Conservation (phyloP, 2,113 vertebrate species). For the Hippocampus barbouri region DNA sequence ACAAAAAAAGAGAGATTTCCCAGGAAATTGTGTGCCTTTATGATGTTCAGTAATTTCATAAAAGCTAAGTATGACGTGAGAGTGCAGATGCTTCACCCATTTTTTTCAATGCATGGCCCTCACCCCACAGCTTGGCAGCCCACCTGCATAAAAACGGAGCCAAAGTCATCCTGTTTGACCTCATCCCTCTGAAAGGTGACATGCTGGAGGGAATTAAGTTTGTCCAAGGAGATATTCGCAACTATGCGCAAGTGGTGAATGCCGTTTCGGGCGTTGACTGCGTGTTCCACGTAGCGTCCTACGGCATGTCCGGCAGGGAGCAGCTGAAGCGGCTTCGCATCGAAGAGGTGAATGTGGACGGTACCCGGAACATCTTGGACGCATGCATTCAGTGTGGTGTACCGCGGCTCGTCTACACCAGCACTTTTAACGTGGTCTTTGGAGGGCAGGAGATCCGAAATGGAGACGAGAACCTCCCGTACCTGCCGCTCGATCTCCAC, state of each 20-base stretch:
- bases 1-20: not conserved
- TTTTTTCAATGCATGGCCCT: not conserved
- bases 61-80: not conserved
- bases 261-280: slow-evolving; percentile 75
- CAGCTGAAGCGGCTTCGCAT: slow-evolving; percentile 83
- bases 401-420: slow-evolving; percentile 85
- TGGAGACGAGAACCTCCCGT: slow-evolving; percentile 87
- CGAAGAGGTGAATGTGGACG: slow-evolving; percentile 83
- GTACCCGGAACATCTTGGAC: slow-evolving; percentile 83
- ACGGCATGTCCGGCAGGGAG: slow-evolving; percentile 92
- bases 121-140: slow-evolving; percentile 78
- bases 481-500: slow-evolving; percentile 87
- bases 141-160: slow-evolving; percentile 73
- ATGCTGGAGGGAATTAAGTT: slow-evolving; percentile 78
- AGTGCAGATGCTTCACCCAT: not conserved
- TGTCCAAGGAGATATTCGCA: slow-evolving; percentile 77
- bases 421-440: slow-evolving; percentile 92
- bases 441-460: slow-evolving; percentile 88
- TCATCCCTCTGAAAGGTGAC: slow-evolving; percentile 59
- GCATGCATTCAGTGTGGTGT: slow-evolving; percentile 74
- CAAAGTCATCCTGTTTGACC: slow-evolving; percentile 82
- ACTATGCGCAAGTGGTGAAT: slow-evolving; percentile 70
- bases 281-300: slow-evolving; percentile 89
- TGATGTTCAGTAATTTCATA: not conserved
- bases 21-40: not conserved